A percentile compares a stretch with the other conserved stretches of the same genome.
Evolutionary conservation across 2,113 vertebrate species (phyloP).

Genomic region (Cyprinodon brontotheroides): DNA sequence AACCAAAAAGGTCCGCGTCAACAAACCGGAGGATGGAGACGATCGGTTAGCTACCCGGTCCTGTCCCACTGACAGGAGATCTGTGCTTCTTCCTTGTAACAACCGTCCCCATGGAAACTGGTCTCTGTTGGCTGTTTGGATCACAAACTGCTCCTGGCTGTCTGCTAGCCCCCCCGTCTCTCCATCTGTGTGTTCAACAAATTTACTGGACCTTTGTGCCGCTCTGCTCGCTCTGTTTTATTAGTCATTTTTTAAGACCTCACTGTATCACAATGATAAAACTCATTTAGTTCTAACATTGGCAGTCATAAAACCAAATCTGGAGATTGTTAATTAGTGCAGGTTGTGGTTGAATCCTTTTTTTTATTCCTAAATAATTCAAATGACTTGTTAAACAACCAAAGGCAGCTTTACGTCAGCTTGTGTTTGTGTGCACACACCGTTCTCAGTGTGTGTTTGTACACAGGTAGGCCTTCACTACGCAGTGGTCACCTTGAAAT

Average conservation of each 20-base stretch:
- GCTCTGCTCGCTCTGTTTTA: conserved; percentile 11
- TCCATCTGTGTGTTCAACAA: conserved; percentile 51
- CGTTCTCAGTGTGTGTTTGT: neutral
- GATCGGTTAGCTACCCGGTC: conserved; percentile 9
- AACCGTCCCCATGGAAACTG: conserved; percentile 68
- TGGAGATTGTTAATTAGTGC: too few relatives aligned
- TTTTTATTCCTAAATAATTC: neutral
- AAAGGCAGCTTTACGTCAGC: neutral
- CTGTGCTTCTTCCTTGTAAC: conserved; percentile 62
- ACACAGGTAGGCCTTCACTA: neutral
- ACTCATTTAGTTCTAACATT: too few relatives aligned
- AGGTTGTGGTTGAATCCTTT: too few relatives aligned
- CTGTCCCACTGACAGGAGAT: conserved; percentile 48
- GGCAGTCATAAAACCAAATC: too few relatives aligned
- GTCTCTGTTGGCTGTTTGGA: conserved; percentile 62
- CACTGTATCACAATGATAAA: neutral
- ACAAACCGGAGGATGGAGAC: conserved; percentile 27
- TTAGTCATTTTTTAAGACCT: neutral
- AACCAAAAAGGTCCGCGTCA: conserved; percentile 8
- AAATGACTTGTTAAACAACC: neutral
- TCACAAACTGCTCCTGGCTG: conserved; percentile 56
- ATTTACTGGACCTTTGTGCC: conserved; percentile 33
- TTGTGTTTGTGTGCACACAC: neutral
- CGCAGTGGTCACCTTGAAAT: too few relatives aligned
- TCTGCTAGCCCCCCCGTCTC: conserved; percentile 42